Evolutionary conservation across 2,113 vertebrate species (phyloP).

Genomic region (Malurus cyaneus): DNA sequence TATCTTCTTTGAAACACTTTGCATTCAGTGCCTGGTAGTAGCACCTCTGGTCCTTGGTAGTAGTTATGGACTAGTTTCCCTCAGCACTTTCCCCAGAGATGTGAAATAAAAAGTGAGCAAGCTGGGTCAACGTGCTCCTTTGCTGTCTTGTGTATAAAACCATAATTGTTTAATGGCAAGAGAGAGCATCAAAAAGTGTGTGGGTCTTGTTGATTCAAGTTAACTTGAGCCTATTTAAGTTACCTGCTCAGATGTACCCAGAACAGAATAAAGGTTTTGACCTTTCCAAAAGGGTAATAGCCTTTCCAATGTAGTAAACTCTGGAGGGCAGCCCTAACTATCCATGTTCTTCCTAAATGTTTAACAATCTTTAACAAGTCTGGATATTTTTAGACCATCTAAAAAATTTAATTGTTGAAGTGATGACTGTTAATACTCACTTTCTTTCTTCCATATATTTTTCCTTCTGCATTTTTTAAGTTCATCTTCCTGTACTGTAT

Average conservation of each 20-base stretch:
- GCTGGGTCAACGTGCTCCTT: neutral
- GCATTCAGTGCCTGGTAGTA: neutral
- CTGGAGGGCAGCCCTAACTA: neutral
- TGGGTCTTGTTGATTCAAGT: neutral
- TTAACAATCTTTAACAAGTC: neutral
- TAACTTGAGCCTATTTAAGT: neutral
- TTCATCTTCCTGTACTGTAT: constrained; percentile 31
- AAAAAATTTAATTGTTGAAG: neutral
- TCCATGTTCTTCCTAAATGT: neutral
- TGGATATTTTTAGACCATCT: neutral
- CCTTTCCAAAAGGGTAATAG: neutral
- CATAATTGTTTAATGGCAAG: neutral
- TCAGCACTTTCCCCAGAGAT: neutral
- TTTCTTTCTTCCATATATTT: neutral
- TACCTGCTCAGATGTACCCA: neutral
- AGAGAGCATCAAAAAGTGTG: neutral
- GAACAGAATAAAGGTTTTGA: neutral
- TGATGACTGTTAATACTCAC: neutral
- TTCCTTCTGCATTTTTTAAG: constrained; percentile 31
- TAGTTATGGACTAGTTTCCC: neutral
- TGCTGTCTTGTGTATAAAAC: neutral
- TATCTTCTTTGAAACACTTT: neutral
- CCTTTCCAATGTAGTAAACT: neutral
- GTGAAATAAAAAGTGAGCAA: neutral
- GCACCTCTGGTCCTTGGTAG: neutral